Base-by-base conservation (phyloP, 2,888 invertebrate species). In the Athetis lepigone region DNA sequence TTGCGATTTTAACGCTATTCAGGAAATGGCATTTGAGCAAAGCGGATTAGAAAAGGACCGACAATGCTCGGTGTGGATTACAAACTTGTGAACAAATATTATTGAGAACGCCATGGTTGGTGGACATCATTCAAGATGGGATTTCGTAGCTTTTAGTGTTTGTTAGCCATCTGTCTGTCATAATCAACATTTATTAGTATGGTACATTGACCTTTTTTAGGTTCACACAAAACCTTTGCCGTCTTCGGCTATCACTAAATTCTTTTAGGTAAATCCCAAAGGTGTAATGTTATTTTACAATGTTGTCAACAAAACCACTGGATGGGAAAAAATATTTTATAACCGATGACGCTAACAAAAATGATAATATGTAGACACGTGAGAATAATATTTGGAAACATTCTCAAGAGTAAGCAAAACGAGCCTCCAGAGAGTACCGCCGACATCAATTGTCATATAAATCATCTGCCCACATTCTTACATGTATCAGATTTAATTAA, bases 401-500 rank as follows among this genome's bases (percentile, higher is more conserved):
- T 77, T 84, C 77, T 70, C 75, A 77, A 57, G 65, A 67, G 61
- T 62, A 57, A 62, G 65, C 54, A 72, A 72, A 82, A 79, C 77
- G 75, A 80, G 78, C 70, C 80, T 77, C 82, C 39, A 65, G 83
- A 80, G 84, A 77, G 64, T 58, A 70, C 39, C 19, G 11, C 51
- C 36, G 68, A 58, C 39, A 64, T 77, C 81, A 78, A 85, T 87
- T 82, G 83, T 83, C 75, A 81, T 63, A 88, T 89, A 89, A 85
- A 92, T 91, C 91, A 92, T 91, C 90, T 91, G 86, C 90, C 91
- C 86, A 90, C 90, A 87, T 75, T 84, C 80, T 83, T 82, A 88
- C 83, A 87, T 85, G 87, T 85, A 88, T 86, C 84, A 85, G 87
- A 91, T 93, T 93, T 94, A 94, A 94, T 94, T 92, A 94, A 93